Conservation (phyloP, 2,888 invertebrate species). For the Pantelozetes paolii region DNA sequence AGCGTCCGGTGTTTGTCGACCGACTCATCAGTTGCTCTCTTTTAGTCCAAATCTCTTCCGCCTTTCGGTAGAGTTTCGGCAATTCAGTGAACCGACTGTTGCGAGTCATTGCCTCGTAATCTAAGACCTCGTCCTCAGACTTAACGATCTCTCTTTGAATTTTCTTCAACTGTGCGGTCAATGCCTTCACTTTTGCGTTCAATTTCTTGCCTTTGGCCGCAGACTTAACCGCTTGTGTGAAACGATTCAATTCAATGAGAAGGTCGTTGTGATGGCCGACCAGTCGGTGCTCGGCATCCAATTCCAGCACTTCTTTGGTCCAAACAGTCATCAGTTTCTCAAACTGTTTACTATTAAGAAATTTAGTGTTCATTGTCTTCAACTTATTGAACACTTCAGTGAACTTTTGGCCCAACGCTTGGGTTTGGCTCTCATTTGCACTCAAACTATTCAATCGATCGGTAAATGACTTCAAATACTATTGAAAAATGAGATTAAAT, state of each 20-base stretch:
- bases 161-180: background rate
- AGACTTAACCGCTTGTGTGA: background rate
- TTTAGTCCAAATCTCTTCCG: background rate
- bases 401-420: background rate
- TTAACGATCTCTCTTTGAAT: background rate
- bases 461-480: constrained; percentile 12
- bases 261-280: constrained; percentile 12
- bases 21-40: constrained; percentile 4
- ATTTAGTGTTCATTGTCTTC: background rate
- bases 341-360: background rate
- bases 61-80: background rate
- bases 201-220: background rate
- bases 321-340: background rate
- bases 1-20: background rate
- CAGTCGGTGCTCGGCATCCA: background rate
- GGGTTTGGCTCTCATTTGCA: background rate
- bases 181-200: background rate
- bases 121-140: constrained; percentile 2
- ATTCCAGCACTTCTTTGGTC: background rate
- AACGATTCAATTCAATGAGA: background rate
- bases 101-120: background rate
- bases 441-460: background rate
- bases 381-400: background rate
- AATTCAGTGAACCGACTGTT: background rate
- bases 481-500: background rate